These are phyloP conservation scores for Periophthalmus magnuspinnatus DNA, from an alignment of 2,797 vertebrate genomes.

Conservation along the genomic window DNA sequence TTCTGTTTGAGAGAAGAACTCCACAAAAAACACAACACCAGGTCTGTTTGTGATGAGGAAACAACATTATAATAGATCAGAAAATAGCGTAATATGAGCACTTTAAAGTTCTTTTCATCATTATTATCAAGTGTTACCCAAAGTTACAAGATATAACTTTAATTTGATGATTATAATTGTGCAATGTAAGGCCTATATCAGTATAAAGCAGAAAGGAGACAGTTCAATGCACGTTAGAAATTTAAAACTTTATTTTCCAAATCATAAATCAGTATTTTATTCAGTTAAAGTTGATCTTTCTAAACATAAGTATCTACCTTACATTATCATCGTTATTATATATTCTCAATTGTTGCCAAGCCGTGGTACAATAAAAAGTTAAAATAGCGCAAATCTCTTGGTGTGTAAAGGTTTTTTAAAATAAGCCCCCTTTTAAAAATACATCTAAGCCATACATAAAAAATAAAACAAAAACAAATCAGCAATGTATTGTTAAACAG, in stretches of 20 bases:
- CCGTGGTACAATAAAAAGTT: constrained; percentile 7
- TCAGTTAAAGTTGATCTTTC: constrained; percentile 15
- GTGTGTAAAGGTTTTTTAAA: constrained; percentile 5
- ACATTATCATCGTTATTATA: constrained; percentile 18
- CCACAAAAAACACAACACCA: too few species aligned
- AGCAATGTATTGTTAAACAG: constrained; percentile 17
- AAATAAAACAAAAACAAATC: constrained; percentile 26
- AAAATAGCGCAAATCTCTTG: constrained; percentile 9
- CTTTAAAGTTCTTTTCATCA: too few species aligned
- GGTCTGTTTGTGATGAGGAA: too few species aligned
- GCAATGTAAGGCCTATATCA: background rate
- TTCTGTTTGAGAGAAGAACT: too few species aligned
- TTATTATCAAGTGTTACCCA: too few species aligned
- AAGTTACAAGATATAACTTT: too few species aligned
- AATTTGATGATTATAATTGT: background rate
- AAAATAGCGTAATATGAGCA: too few species aligned
- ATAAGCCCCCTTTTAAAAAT: constrained; percentile 15
- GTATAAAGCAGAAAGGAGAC: background rate
- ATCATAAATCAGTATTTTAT: constrained; percentile 32
- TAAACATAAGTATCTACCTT: constrained; percentile 26
- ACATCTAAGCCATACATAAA: constrained; percentile 19
- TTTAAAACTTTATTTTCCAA: constrained; percentile 26
- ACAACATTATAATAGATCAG: too few species aligned
- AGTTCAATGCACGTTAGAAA: background rate
- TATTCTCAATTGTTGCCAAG: constrained; percentile 10